Evolutionary conservation across 2,888 invertebrate genomes (phyloP).

Genomic region (Formica aserva): DNA sequence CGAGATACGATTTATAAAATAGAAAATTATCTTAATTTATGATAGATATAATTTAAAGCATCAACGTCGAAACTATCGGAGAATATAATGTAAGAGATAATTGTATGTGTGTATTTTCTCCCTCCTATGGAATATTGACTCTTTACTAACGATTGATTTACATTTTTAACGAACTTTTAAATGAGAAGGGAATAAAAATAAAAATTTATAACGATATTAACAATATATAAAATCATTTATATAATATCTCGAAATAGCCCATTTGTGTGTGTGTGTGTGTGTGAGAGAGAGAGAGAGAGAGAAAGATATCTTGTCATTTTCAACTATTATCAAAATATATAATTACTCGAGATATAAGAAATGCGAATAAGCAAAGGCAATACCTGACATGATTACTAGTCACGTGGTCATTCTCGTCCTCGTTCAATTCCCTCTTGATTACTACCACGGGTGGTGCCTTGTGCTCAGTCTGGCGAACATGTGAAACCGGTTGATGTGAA

Average conservation of each 20-base stretch:
- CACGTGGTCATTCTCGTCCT: constrained; percentile 90
- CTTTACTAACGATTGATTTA: constrained; percentile 10
- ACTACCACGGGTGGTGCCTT: constrained; percentile 97
- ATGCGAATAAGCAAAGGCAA: not conserved
- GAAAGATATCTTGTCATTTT: not conserved
- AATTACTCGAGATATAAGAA: not conserved
- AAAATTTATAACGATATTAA: constrained; percentile 18
- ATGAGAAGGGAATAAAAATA: not conserved
- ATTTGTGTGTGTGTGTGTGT: not conserved
- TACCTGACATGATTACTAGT: constrained; percentile 85
- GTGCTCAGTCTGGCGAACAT: constrained; percentile 88
- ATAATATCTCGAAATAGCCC: not conserved
- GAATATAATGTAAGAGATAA: not conserved
- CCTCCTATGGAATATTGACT: not conserved
- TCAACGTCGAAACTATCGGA: not conserved
- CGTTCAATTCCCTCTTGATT: constrained; percentile 94
- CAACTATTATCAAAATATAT: not conserved
- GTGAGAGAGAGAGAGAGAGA: too few species aligned
- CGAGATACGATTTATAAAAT: not conserved
- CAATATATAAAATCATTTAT: not conserved
- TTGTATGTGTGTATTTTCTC: not conserved
- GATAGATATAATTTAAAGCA: not conserved
- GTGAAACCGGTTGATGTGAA: constrained; percentile 83
- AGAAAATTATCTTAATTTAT: not conserved
- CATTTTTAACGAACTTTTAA: not conserved